A percentile compares a stretch with the other conserved stretches of the same genome.
phyloP scores from a whole-genome alignment of 1,140 invertebrate genomes.

The Nephila pilipes region DNA sequence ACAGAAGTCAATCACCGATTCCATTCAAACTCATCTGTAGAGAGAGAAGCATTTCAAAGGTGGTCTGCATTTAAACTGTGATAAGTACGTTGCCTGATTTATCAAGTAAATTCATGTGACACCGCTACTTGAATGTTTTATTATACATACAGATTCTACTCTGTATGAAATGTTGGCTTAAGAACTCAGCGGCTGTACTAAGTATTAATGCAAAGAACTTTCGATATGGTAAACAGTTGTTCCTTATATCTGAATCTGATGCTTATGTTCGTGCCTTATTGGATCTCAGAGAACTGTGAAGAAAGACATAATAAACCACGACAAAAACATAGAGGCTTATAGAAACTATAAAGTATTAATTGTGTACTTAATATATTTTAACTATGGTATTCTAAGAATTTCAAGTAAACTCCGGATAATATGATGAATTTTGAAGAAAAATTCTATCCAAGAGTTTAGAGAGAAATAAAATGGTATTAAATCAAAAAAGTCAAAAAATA shows the following conservation, averaged over 20 bases:
- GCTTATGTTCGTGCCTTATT: conserved; percentile 1
- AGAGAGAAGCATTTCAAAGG: neutral
- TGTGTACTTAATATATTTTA: too few relatives aligned
- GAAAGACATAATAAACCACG: neutral
- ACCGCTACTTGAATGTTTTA: neutral
- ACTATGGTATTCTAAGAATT: neutral
- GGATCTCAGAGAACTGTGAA: neutral
- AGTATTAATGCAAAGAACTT: neutral
- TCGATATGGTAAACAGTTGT: neutral
- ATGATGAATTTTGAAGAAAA: neutral
- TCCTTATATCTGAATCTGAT: conserved; percentile 11
- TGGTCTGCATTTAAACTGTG: conserved; percentile 11
- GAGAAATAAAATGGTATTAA: neutral
- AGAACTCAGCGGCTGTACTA: neutral
- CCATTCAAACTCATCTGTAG: conserved; percentile 7
- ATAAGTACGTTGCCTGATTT: conserved; percentile 10
- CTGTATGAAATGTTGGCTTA: neutral
- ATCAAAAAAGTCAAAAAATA: too few relatives aligned
- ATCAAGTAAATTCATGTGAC: neutral
- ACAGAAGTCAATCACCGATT: conserved; percentile 12
- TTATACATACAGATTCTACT: conserved; percentile 3
- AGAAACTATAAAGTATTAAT: neutral
- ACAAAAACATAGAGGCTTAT: neutral
- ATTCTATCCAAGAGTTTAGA: neutral
- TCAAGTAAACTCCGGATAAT: neutral